Conservation (phyloP, 2,888 invertebrate genomes). For the Acanthoscelides obtectus region DNA sequence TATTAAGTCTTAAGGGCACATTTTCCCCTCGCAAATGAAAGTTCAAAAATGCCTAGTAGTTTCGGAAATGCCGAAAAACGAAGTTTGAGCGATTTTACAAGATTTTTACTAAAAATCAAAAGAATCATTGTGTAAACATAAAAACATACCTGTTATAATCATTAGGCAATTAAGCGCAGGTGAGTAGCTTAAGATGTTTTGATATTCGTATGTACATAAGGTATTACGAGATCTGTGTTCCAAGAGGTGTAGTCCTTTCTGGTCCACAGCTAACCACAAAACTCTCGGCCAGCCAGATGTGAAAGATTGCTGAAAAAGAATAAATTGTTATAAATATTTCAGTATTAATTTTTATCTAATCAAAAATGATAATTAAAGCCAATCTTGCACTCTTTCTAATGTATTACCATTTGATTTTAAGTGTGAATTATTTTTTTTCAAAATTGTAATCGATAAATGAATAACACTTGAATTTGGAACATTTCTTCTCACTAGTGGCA, state of each 20-base stretch:
- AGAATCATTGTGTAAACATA: background rate
- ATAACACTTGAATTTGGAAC: too few species aligned
- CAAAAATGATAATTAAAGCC: too few species aligned
- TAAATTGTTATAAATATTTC: background rate
- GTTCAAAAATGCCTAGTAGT: too few species aligned
- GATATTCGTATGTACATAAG: constrained; percentile 87
- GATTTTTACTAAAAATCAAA: constrained; percentile 33
- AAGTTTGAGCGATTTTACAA: background rate
- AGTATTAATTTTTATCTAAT: too few species aligned
- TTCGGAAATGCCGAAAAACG: too few species aligned
- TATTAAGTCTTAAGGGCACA: too few species aligned
- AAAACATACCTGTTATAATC: constrained; percentile 77
- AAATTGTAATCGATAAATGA: too few species aligned
- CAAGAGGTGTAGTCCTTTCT: constrained; percentile 83
- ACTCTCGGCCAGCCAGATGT: constrained; percentile 93
- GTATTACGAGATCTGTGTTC: constrained; percentile 85
- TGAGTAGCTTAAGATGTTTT: constrained; percentile 83
- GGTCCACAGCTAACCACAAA: constrained; percentile 90
- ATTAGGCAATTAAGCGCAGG: constrained; percentile 89
- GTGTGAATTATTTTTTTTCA: too few species aligned
- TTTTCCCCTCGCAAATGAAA: too few species aligned
- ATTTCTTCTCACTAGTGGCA: too few species aligned
- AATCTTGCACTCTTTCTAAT: too few species aligned
- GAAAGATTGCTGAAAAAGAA: constrained; percentile 75
- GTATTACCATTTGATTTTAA: too few species aligned